Evolutionary conservation across 2,888 invertebrate species (phyloP), one percentile per base, ranked within the genome.

Genomic region (Fissipunctia ypsillon): DNA sequence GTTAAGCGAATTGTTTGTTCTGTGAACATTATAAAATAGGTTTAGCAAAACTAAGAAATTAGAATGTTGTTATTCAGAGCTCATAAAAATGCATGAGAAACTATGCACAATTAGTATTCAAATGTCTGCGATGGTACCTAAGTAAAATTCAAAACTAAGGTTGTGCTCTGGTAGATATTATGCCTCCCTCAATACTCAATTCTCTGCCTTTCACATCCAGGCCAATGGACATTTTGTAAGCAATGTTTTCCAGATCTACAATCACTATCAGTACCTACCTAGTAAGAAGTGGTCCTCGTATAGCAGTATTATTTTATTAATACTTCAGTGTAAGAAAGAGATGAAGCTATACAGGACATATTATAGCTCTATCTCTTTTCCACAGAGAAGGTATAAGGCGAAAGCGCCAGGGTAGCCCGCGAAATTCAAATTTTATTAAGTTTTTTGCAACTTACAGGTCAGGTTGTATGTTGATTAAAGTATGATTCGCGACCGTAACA

Each of bases 1-100:
- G 98, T 94, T 99, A 99, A 7, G 99, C 98, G 93, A 99, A 99
- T 89, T 98, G 98, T 91, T 99, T 99, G 91, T 99, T 99, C 99
- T 99, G 92, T 22, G 0, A 52, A 45, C 3, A 66, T 54, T 16
- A 14, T 28, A 3, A 14, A 28, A 28, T 7, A 0, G 2, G 5
- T 25, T 35, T 19, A 50, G 19, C 0, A 22, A n/a, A 35, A 68
- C 9, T 38, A 16, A 28, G 22, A n/a, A n/a, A n/a, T n/a, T n/a
- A n/a, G n/a, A 9, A 56, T 56, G 9, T n/a, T n/a, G 43, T 43
- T 19, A 16, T n/a, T 12, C 10, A n/a, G 45, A 19, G n/a, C n/a
- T n/a, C 19, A 12, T 9, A 19, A 50, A n/a, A 50, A n/a, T 50
- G n/a, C 10, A 50, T 50, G 10, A 50, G 10, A 50, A n/a, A 22